Evolutionary conservation across 1,140 invertebrate species (phyloP).

Genomic region (Drosophila grimshawi): DNA sequence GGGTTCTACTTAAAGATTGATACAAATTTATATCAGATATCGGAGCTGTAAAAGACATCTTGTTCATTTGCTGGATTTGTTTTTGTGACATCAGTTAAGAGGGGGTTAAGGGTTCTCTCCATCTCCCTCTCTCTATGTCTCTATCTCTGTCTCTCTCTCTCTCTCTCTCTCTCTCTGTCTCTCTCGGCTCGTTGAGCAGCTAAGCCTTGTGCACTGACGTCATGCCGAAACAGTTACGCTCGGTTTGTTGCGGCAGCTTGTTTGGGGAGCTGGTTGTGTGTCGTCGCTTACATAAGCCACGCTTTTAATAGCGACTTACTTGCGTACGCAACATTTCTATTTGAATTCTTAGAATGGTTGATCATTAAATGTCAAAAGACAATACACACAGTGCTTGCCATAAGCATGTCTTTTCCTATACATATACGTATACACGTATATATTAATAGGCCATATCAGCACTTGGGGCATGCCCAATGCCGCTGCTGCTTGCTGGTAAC

Average conservation of each 20-base stretch:
- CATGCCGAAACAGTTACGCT: conserved; percentile 72
- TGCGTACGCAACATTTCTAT: conserved; percentile 29
- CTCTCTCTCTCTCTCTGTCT: not conserved
- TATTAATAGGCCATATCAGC: conserved; percentile 23
- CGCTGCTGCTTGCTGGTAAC: conserved; percentile 20
- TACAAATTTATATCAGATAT: not conserved
- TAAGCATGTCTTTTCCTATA: conserved; percentile 6
- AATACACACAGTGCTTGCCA: conserved; percentile 3
- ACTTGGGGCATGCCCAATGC: conserved; percentile 32
- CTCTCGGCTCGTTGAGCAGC: conserved; percentile 3
- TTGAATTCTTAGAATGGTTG: conserved; percentile 27
- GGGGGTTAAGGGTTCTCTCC: not conserved
- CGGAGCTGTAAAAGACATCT: not conserved
- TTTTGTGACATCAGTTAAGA: conserved; percentile 30
- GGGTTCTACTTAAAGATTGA: conserved; percentile 44
- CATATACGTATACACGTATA: not conserved
- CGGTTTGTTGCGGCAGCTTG: conserved; percentile 25
- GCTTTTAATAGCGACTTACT: conserved; percentile 6
- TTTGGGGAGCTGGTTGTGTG: not conserved
- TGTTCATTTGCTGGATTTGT: conserved; percentile 11
- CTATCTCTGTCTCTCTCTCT: no score
- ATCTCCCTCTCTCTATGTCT: not conserved
- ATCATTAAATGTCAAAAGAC: conserved; percentile 18
- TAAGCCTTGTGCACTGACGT: conserved; percentile 51
- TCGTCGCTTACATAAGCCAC: conserved; percentile 36